phyloP scores from a whole-genome alignment of 1,140 invertebrate species.

The Leptinotarsa lineolata region DNA sequence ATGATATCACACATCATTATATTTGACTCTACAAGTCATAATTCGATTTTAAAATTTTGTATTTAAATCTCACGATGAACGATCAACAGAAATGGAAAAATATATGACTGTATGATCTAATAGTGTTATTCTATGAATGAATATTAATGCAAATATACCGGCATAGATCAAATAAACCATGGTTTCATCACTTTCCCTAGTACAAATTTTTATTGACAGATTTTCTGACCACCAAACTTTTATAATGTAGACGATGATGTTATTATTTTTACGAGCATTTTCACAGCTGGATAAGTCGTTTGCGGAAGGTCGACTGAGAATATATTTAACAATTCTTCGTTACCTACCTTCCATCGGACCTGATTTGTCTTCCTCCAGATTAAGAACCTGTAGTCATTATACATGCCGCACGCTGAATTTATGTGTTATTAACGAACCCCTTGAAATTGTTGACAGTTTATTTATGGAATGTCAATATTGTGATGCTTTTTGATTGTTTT shows the following conservation, averaged over 20 bases:
- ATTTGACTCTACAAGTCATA: no score
- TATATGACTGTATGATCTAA: no score
- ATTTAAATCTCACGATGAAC: no score
- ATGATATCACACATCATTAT: no score
- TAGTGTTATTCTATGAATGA: no score
- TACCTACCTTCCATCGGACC: conserved; percentile 33
- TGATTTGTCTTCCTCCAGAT: conserved; percentile 22
- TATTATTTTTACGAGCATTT: conserved; percentile 41
- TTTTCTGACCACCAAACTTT: conserved; percentile 25
- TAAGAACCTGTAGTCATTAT: conserved; percentile 8
- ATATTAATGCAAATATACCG: no score
- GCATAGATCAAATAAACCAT: no score
- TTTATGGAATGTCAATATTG: conserved; percentile 11
- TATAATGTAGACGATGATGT: conserved; percentile 36
- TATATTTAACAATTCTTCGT: conserved; percentile 37
- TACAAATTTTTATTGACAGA: not conserved
- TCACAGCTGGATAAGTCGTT: conserved; percentile 38
- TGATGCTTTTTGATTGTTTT: conserved; percentile 6
- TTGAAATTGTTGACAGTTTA: conserved; percentile 13
- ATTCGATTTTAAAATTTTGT: no score
- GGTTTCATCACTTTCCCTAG: not conserved
- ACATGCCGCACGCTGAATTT: conserved; percentile 17
- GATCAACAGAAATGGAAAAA: no score
- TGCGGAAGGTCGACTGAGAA: conserved; percentile 37
- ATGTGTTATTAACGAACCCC: conserved; percentile 16